Base-by-base conservation (phyloP, 2,888 invertebrate species). In the Pyrrhia umbra region DNA sequence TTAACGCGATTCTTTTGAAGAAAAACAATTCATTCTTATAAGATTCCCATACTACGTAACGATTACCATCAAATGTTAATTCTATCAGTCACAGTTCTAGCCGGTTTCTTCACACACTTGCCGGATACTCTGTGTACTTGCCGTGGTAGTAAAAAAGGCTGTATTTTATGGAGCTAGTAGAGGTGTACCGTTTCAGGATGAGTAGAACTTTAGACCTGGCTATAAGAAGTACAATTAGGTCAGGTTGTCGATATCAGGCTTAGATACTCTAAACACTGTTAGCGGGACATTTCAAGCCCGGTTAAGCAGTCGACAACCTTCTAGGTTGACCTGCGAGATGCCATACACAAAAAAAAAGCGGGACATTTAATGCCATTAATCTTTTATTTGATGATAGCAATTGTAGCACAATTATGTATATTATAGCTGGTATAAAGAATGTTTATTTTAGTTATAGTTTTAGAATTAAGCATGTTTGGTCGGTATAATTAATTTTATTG, bases 61-160 rank as follows among this genome's bases (percentile, higher is more conserved):
- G 49, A 61, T 71, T 72, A 72, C 61, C 79, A 72, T 75, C 68
- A 69, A 75, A 79, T 78, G 62, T 66, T 61, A 77, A 77, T 77
- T 66, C 66, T 60, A 72, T 77, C 65, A 58, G 77, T 75, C 66
- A 72, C 72, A 78, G 77, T 21, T 45, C 30, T 10, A 64, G 43
- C 23, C 39, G 34, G 50, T 46, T 58, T 60, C 50, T 74, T 75
- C 57, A 60, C 63, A 75, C 60, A 68, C 52, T 57, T 40, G 43
- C 49, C 56, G 68, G 74, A 54, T 40, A 51, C 62, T 49, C 27
- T 9, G 46, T 40, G 46, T 51, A 55, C 56, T 51, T 43, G n/a
- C 37, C 5, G 39, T 3, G 21, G 20, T 15, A 45, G 59, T 55
- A 71, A 72, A 74, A n/a, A 75, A 72, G 27, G 50, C n/a, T 9